Conservation (phyloP, 2,797 vertebrate genomes). For the Spea hammondii region DNA sequence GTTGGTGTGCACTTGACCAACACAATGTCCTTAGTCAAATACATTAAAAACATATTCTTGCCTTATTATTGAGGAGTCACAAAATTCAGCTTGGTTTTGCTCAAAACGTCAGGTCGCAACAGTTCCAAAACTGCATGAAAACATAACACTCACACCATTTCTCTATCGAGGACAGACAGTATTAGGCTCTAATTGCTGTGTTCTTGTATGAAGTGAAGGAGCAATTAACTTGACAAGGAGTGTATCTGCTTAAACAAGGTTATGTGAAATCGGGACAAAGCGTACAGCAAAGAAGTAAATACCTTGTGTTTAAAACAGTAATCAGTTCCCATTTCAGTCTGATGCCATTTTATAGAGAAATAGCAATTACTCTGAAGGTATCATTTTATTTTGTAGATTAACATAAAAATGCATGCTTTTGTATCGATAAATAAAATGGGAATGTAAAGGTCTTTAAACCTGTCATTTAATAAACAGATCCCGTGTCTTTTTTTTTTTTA, state of each 20-base stretch:
- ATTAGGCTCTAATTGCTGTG: conserved; percentile 45
- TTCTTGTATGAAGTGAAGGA: conserved; percentile 35
- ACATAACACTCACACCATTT: conserved; percentile 19
- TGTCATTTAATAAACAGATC: too few species aligned
- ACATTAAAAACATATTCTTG: not conserved
- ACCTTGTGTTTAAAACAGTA: conserved; percentile 31
- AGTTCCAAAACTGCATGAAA: conserved; percentile 20
- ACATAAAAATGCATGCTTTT: conserved; percentile 55
- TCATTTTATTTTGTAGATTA: conserved; percentile 56
- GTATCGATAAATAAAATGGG: too few species aligned
- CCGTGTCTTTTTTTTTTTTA: too few species aligned
- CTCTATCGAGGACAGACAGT: conserved; percentile 8
- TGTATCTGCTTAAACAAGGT: conserved; percentile 43
- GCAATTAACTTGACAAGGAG: conserved; percentile 42
- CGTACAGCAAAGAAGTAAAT: conserved; percentile 1
- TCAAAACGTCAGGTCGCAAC: conserved; percentile 36
- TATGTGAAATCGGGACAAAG: conserved; percentile 8
- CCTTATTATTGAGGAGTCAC: not conserved
- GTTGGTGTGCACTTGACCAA: too few species aligned
- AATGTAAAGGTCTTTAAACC: too few species aligned
- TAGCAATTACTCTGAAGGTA: conserved; percentile 61
- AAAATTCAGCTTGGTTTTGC: not conserved
- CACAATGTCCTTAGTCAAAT: too few species aligned
- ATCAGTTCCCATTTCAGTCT: conserved; percentile 50
- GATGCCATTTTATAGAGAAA: conserved; percentile 57